A percentile compares a stretch with the other conserved stretches of the same genome.
phyloP scores from a whole-genome alignment of 2,888 invertebrate species.

The Diarsia brunnea region DNA sequence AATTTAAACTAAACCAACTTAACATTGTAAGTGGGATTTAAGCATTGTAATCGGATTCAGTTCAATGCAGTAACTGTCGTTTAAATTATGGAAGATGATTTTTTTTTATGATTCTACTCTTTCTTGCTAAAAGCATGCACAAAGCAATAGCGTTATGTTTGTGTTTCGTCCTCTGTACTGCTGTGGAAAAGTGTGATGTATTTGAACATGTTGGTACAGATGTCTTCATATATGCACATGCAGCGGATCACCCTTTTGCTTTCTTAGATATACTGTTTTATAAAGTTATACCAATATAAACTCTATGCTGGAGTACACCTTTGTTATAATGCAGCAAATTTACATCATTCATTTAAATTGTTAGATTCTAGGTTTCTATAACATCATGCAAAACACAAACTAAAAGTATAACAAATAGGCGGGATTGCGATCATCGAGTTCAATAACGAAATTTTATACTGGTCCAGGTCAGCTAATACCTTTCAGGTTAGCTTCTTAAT shows the following conservation, averaged over 20 bases:
- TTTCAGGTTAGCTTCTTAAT: slow-evolving; percentile 59
- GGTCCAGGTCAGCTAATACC: slow-evolving; percentile 49
- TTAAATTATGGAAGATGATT: slow-evolving; percentile 46
- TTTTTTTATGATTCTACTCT: slow-evolving; percentile 59
- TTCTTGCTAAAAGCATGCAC: slow-evolving; percentile 73
- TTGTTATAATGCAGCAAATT: slow-evolving; percentile 14
- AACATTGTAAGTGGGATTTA: slow-evolving; percentile 15
- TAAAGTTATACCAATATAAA: slow-evolving; percentile 26
- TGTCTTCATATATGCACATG: slow-evolving; percentile 53
- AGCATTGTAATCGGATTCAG: slow-evolving; percentile 35
- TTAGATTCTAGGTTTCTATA: slow-evolving; percentile 68
- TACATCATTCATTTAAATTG: slow-evolving; percentile 25
- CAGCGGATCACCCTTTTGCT: slow-evolving; percentile 34
- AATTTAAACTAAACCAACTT: slow-evolving; percentile 17
- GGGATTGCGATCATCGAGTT: slow-evolving; percentile 90
- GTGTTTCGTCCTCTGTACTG: slow-evolving; percentile 52
- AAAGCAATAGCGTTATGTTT: slow-evolving; percentile 74
- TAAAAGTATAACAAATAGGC: slow-evolving; percentile 81
- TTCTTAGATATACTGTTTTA: slow-evolving; percentile 21
- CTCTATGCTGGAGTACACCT: slow-evolving; percentile 32
- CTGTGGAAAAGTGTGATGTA: slow-evolving; percentile 25
- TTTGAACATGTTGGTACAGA: slow-evolving; percentile 15
- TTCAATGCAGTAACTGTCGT: slow-evolving; percentile 30
- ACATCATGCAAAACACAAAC: slow-evolving; percentile 84
- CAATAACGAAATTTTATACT: slow-evolving; percentile 64